Evolutionary conservation across 2,797 vertebrate genomes (phyloP).

Genomic region (Sebastes goodei): DNA sequence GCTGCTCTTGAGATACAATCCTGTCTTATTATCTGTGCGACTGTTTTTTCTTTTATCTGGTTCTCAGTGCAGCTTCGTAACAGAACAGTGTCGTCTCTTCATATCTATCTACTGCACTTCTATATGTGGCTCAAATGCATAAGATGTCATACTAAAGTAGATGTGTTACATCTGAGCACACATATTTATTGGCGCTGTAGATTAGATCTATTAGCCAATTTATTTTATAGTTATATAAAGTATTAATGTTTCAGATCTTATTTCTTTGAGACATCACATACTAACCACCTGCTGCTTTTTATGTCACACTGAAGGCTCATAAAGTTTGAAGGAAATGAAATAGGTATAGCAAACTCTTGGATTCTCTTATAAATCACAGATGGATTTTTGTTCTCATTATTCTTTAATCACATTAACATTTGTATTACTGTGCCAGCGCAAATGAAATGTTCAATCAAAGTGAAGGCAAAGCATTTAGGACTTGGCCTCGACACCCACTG

Average conservation of each 20-base stretch:
- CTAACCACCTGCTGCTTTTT: not conserved
- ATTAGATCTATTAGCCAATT: not conserved
- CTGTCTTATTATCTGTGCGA: not conserved
- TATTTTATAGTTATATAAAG: not conserved
- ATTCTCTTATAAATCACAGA: not conserved
- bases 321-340: not conserved
- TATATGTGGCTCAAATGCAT: not conserved
- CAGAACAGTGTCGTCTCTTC: not conserved
- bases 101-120: not conserved
- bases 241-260: not conserved
- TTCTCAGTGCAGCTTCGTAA: not conserved
- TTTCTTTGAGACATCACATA: not conserved
- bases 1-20: not conserved
- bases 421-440: not conserved
- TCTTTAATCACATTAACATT: constrained; percentile 23
- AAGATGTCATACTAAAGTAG: not conserved
- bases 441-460: constrained; percentile 33
- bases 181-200: not conserved
- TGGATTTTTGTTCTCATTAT: not conserved
- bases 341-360: not conserved
- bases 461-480: constrained; percentile 26
- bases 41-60: not conserved
- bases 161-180: not conserved
- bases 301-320: not conserved
- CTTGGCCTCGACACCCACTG: not conserved